Base-by-base conservation (phyloP, 2,888 invertebrate genomes). In the Spodoptera picta region DNA sequence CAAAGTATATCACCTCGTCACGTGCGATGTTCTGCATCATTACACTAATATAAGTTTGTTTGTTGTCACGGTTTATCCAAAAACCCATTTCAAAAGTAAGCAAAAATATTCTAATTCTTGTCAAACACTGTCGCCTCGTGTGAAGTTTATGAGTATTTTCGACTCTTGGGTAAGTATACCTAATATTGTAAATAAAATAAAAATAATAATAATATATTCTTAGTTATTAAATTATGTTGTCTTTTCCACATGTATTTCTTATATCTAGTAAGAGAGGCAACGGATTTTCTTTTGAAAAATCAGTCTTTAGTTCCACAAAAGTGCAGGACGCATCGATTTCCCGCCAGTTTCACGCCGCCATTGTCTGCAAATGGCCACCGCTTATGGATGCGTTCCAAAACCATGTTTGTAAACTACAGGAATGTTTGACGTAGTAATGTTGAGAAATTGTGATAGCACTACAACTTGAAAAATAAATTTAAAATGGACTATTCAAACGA, bases 291-390 rank as follows among this genome's bases (percentile, higher is more conserved):
- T 57, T 45, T 44, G 7, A 14, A 67, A n/a, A 42, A 67, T 27
- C 65, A 52, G 46, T 42, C 51, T 61, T 56, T 50, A 56, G 74
- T 71, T 60, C 75, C 85, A 85, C 90, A 89, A 90, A 87, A 89
- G 85, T 85, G 79, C 86, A 77, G 83, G 83, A 79, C 83, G 82
- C 83, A 84, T 83, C 83, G 83, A 83, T 86, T 88, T 89, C 87
- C 90, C 88, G 88, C 88, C 87, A 79, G 79, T 65, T 69, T 54
- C 43, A 69, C 73, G 64, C 71, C 84, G 85, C 90, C 85, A 92
- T 92, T 92, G 92, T 92, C 92, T 92, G 92, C 91, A 91, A 93
- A 91, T 91, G 87, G 89, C 87, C 71, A 75, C 88, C 88, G 87
- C 83, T 89, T 92, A 89, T 82, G 88, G 90, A 77, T 80, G 86